A percentile compares a stretch with the other conserved stretches of the same genome.
Evolutionary conservation across 2,113 vertebrate genomes (phyloP).

Genomic region (Rostratula benghalensis): DNA sequence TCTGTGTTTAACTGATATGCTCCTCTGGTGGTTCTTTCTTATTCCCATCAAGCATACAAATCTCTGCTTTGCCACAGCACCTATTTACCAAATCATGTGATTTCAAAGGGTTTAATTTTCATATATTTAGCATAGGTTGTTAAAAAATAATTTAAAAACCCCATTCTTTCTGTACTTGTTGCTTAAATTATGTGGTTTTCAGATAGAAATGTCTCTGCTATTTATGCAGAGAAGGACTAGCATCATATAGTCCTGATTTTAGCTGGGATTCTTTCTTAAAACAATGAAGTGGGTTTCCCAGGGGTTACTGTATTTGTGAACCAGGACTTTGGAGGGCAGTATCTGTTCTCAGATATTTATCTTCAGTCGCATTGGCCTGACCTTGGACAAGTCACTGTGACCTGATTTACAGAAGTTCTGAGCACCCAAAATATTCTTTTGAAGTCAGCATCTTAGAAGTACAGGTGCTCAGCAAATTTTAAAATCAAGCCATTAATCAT

Average conservation of each 20-base stretch:
- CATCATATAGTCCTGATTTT: not conserved
- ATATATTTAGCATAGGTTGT: not conserved
- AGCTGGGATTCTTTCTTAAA: not conserved
- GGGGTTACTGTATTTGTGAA: not conserved
- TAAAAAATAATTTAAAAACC: not conserved
- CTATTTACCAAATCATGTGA: not conserved
- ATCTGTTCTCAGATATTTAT: not conserved
- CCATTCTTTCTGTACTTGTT: not conserved
- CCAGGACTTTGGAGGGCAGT: not conserved
- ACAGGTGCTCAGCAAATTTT: not conserved
- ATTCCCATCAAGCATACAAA: not conserved
- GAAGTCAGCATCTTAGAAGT: not conserved
- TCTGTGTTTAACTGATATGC: not conserved
- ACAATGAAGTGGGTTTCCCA: not conserved
- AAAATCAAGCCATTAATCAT: constrained; percentile 18
- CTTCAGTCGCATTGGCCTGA: not conserved
- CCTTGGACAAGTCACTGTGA: not conserved
- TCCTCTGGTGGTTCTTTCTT: not conserved
- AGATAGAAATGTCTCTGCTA: not conserved
- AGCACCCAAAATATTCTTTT: not conserved
- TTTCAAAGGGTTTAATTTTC: not conserved
- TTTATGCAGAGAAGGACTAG: not conserved
- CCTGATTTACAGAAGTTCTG: not conserved
- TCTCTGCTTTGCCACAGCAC: not conserved
- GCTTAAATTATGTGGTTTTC: not conserved